Base-by-base conservation (phyloP, 2,797 vertebrate species). In the Dromococcyx pavoninus region DNA sequence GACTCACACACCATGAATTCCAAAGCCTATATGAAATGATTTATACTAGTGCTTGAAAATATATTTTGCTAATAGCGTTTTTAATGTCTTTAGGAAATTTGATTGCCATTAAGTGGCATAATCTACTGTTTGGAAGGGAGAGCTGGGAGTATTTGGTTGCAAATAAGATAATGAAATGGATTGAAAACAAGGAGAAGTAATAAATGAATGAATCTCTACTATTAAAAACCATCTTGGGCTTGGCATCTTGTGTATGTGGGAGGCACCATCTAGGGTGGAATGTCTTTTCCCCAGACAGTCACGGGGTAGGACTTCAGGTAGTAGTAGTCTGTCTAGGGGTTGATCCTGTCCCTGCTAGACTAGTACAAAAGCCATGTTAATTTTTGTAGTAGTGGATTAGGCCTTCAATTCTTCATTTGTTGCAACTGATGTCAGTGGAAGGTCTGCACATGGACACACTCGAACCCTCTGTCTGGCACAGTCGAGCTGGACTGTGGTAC, bases 41-140 rank as follows among this genome's bases (percentile, higher is more conserved):
- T 95, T 95, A 72, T 89, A 69, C 25, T 0, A 0, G 15, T 86
- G 39, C 64, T 86, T 88, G 54, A 72, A 92, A 83, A 39, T 79
- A 48, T 35, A 48, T 74, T 94, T 94, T 77, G 54, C 24, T 92
- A 89, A 95, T 91, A 83, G 48, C 70, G 21, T 85, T 95, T 94
- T 88, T 72, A 93, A 91, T 75, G 62, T 70, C 62, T 89, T 72
- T 81, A 78, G 67, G 85, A 54, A 75, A 73, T 95, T 91, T 94
- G 92, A 92, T 93, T 95, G 79, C 79, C 43, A 56, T 81, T 92
- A 89, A 94, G 66, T 89, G 92, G 79, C 73, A 64, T 87, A 93
- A 35, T 94, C 73, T 91, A 54, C 46, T 79, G 39, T 73, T 75
- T 88, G 51, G 76, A 94, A 75, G 65, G 72, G 79, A 81, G 82